phyloP scores from a whole-genome alignment of 2,113 vertebrate species.

The Gila orcuttii region DNA sequence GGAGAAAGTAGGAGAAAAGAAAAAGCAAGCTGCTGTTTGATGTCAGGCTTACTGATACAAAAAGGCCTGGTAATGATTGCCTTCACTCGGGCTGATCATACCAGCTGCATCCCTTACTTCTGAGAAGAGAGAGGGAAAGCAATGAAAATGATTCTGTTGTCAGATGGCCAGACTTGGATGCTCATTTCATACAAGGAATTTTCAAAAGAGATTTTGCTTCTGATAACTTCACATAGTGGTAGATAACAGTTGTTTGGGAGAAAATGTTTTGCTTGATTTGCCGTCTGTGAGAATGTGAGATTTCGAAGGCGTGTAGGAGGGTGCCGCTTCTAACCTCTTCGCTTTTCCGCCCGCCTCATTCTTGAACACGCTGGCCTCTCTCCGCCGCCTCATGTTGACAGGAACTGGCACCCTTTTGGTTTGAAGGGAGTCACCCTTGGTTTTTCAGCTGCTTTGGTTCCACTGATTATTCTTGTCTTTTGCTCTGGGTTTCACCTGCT shows the following conservation, averaged over 20 bases:
- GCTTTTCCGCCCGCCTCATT: background rate
- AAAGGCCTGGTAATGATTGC: conserved; percentile 54
- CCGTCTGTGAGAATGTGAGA: conserved; percentile 7
- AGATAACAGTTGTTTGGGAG: conserved; percentile 48
- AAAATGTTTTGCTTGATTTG: conserved; percentile 43
- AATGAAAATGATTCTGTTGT: conserved; percentile 21
- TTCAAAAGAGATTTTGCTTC: conserved; percentile 48
- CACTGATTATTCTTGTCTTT: conserved; percentile 69
- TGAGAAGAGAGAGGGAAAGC: conserved; percentile 8
- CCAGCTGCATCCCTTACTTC: conserved; percentile 41
- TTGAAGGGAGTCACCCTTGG: conserved; percentile 30
- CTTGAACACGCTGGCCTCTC: background rate
- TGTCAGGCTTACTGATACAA: conserved; percentile 47
- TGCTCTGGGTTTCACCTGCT: conserved; percentile 66
- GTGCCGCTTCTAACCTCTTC: background rate
- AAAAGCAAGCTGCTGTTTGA: conserved; percentile 39
- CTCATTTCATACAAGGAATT: conserved; percentile 41
- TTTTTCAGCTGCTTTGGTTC: conserved; percentile 67
- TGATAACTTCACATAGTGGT: conserved; percentile 51
- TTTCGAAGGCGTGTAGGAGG: background rate
- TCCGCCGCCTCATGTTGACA: conserved; percentile 9
- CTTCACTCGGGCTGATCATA: conserved; percentile 43
- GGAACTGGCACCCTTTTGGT: conserved; percentile 42
- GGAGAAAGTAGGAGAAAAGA: background rate
- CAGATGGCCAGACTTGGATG: conserved; percentile 10